phyloP scores from a whole-genome alignment of 2,113 vertebrate genomes.

The Mixornis gularis region DNA sequence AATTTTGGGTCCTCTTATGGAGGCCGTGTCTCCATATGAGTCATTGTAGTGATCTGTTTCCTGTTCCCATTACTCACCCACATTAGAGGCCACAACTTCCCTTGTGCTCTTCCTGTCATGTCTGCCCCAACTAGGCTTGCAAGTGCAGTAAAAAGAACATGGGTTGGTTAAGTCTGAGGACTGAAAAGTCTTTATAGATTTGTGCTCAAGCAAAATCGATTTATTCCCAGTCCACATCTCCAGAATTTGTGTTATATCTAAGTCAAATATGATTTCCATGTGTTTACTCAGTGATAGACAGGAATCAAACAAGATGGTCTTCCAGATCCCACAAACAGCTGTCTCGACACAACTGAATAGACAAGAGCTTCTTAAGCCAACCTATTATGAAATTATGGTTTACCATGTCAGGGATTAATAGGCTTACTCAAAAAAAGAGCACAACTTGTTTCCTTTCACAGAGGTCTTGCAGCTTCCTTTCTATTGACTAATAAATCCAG shows the following conservation, averaged over 20 bases:
- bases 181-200: not conserved
- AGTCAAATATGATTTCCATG: not conserved
- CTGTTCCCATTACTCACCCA: not conserved
- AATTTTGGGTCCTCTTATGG: not conserved
- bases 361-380: not conserved
- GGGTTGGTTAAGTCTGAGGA: not conserved
- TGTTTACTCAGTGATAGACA: not conserved
- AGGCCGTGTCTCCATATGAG: rapidly evolving
- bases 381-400: not conserved
- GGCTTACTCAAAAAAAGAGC: not conserved
- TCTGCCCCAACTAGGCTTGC: not conserved
- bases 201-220: not conserved
- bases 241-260: not conserved
- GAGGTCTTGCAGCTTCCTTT: not conserved
- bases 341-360: not conserved
- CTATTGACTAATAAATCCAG: not conserved
- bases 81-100: not conserved
- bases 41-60: not conserved
- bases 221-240: not conserved
- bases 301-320: not conserved
- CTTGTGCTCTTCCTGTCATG: not conserved
- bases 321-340: not conserved
- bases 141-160: not conserved
- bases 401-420: not conserved
- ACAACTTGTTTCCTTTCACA: not conserved